Evolutionary conservation across 2,888 invertebrate species (phyloP).

Genomic region (Ormyrus nitidulus): DNA sequence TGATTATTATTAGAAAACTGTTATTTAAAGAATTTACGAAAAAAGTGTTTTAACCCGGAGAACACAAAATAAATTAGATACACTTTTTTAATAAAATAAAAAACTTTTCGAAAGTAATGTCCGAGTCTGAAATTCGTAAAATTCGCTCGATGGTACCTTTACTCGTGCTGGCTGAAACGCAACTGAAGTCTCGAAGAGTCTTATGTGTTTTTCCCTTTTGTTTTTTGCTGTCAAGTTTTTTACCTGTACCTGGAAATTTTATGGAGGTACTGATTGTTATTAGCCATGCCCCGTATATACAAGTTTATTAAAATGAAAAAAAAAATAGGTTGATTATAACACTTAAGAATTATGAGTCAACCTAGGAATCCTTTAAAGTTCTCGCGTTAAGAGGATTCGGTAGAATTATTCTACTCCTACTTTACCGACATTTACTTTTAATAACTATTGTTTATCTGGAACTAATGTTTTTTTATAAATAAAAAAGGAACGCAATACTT

Average conservation of each 20-base stretch:
- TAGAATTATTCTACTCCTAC: conserved; percentile 26
- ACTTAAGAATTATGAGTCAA: conserved; percentile 42
- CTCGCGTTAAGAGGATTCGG: conserved; percentile 28
- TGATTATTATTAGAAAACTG: too few relatives aligned
- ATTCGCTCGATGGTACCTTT: conserved; percentile 76
- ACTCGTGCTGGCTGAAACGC: conserved; percentile 77
- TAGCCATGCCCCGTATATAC: conserved; percentile 63
- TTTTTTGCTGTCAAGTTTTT: conserved; percentile 75
- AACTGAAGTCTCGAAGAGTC: conserved; percentile 81
- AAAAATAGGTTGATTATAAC: conserved; percentile 38
- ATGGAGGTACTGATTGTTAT: conserved; percentile 66
- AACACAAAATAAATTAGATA: too few relatives aligned
- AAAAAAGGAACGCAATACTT: too few relatives aligned
- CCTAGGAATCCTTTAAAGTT: conserved; percentile 51
- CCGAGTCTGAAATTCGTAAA: conserved; percentile 58
- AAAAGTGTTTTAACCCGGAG: too few relatives aligned
- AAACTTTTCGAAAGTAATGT: conserved; percentile 54
- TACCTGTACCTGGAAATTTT: conserved; percentile 75
- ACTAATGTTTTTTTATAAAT: neutral
- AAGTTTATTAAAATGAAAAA: conserved; percentile 43
- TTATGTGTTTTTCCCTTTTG: conserved; percentile 78
- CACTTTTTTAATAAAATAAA: neutral
- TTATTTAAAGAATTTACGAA: too few relatives aligned
- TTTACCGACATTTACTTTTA: conserved; percentile 39
- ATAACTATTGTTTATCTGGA: neutral